Conservation (phyloP, 2,797 vertebrate species). For the Mus caroli region DNA sequence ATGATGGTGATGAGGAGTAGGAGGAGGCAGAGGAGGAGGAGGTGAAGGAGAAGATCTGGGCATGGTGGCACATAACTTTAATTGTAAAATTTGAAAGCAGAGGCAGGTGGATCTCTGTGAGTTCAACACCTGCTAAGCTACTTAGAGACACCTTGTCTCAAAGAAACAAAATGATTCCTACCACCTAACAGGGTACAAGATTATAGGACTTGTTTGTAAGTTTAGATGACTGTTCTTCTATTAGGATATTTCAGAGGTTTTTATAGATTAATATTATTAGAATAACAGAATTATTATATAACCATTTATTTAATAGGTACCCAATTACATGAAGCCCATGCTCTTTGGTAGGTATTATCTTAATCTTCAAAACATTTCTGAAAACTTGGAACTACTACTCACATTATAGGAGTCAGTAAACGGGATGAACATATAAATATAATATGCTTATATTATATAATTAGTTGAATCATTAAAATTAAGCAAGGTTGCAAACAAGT, state of each 20-base stretch:
- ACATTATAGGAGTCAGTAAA: not conserved
- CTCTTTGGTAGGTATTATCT: not conserved
- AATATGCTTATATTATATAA: not conserved
- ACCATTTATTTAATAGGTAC: constrained; percentile 33
- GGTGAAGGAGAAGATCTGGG: not conserved
- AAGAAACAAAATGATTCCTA: not conserved
- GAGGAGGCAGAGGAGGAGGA: not conserved
- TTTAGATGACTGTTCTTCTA: not conserved
- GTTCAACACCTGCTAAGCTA: not conserved
- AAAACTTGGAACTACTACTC: not conserved
- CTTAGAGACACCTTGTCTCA: not conserved
- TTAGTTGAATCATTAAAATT: not conserved
- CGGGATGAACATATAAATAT: not conserved
- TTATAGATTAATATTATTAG: not conserved
- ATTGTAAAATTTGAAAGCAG: not conserved
- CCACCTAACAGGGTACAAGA: not conserved
- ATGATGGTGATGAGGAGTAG: not conserved
- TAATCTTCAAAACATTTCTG: constrained; percentile 15
- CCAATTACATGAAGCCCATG: not conserved
- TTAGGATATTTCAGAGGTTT: not conserved
- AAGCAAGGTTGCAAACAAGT: not conserved
- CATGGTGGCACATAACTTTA: not conserved
- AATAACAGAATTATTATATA: not conserved
- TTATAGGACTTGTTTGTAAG: not conserved
- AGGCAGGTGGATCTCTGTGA: not conserved